A percentile compares a stretch with the other conserved stretches of the same genome.
phyloP scores from a whole-genome alignment of 2,888 invertebrate species.

The Polyploca ridens region DNA sequence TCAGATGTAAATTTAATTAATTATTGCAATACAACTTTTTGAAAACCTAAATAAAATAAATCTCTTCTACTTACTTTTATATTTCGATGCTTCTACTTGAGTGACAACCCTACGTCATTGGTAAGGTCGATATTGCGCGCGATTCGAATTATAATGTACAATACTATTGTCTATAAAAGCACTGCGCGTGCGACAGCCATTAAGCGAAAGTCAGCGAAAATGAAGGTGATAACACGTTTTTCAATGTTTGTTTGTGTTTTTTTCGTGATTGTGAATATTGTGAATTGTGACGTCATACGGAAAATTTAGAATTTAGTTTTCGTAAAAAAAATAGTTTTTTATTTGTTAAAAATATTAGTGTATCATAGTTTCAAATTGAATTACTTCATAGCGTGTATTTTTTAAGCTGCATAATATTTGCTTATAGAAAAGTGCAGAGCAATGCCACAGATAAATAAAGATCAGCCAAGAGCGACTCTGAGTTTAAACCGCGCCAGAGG shows the following conservation, averaged over 20 bases:
- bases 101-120: slow-evolving; percentile 24
- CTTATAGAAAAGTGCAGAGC: background rate
- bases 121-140: slow-evolving; percentile 67
- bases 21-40: no score
- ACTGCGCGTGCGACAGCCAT: slow-evolving; percentile 44
- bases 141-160: slow-evolving; percentile 64
- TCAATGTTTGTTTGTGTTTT: slow-evolving; percentile 37
- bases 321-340: no score
- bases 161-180: slow-evolving; percentile 78
- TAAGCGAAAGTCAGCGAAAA: slow-evolving; percentile 76
- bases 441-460: no score
- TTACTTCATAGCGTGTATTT: no score
- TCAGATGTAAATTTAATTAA: no score
- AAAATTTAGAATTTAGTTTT: background rate
- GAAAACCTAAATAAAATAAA: background rate
- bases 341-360: no score
- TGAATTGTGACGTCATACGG: slow-evolving; percentile 21
- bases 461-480: no score
- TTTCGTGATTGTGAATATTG: background rate
- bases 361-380: no score
- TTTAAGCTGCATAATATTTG: slow-evolving; percentile 12
- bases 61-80: no score
- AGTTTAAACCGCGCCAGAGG: no score
- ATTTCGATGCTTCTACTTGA: slow-evolving; percentile 25
- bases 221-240: slow-evolving; percentile 80